Evolutionary conservation across 35 echinoderm and acorn worm species (phyloP).

Genomic region (Amphiura filiformis): DNA sequence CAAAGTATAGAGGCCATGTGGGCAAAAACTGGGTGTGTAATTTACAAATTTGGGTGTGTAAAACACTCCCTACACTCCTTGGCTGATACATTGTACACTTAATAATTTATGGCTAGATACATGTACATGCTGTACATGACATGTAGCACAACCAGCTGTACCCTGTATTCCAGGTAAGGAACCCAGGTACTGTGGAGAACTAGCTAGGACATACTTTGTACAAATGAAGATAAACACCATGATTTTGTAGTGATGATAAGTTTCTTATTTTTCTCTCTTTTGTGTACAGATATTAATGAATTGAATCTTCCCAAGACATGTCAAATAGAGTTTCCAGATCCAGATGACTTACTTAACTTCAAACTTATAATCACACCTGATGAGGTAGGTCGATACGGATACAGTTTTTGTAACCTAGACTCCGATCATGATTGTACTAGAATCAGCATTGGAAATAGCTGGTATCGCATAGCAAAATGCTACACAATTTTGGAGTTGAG

Average conservation of each 20-base stretch:
- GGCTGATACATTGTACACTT: too few species aligned
- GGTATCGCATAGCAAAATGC: too few species aligned
- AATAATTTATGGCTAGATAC: too few species aligned
- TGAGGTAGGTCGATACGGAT: conserved; percentile 43
- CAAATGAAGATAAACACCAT: background rate
- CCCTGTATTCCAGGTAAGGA: background rate
- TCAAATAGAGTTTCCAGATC: conserved; percentile 88
- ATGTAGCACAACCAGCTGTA: too few species aligned
- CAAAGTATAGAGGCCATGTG: too few species aligned
- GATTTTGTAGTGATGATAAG: background rate
- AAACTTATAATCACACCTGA: conserved; percentile 92
- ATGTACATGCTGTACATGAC: too few species aligned
- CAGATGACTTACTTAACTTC: conserved; percentile 95
- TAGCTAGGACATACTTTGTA: background rate
- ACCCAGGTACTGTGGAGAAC: background rate
- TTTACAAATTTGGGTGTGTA: too few species aligned
- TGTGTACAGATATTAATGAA: conserved; percentile 87
- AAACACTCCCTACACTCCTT: too few species aligned
- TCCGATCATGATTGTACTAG: background rate
- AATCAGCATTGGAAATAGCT: too few species aligned
- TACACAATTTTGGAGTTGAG: background rate
- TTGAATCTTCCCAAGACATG: conserved; percentile 99
- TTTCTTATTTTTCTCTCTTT: background rate
- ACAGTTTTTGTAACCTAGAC: background rate
- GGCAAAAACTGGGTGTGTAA: too few species aligned